Conservation (phyloP, 1,140 invertebrate genomes). For the Forficula auricularia region DNA sequence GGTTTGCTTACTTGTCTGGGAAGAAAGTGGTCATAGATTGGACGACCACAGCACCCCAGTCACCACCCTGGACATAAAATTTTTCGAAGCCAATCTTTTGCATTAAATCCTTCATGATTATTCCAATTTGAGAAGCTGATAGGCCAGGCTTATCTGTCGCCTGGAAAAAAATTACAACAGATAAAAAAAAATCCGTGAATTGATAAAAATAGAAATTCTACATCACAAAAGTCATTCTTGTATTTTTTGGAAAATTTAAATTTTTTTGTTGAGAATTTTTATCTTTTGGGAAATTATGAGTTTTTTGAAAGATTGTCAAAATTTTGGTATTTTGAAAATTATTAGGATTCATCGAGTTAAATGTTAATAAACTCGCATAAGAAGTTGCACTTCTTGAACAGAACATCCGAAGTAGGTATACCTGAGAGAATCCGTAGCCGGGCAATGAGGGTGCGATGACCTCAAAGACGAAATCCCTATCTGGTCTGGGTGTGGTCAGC, state of each 20-base stretch:
- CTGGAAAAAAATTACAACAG: no score
- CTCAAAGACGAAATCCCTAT: slow-evolving; percentile 53
- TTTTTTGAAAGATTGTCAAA: no score
- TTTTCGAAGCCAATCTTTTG: slow-evolving; percentile 49
- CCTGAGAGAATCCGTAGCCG: slow-evolving; percentile 70
- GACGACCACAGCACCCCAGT: slow-evolving; percentile 38
- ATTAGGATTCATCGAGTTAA: no score
- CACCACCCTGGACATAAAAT: slow-evolving; percentile 72
- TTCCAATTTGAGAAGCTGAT: slow-evolving; percentile 39
- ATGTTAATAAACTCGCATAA: not conserved
- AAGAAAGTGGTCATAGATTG: slow-evolving; percentile 41
- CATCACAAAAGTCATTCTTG: no score
- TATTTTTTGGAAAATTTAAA: no score
- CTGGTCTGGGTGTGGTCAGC: slow-evolving; percentile 36
- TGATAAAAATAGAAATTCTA: no score
- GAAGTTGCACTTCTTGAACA: not conserved
- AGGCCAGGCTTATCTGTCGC: slow-evolving; percentile 42
- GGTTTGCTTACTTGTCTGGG: slow-evolving; percentile 44
- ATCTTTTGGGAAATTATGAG: no score
- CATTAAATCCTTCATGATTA: slow-evolving; percentile 73
- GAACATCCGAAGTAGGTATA: slow-evolving; percentile 27
- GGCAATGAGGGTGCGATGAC: slow-evolving; percentile 63
- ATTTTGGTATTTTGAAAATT: not conserved
- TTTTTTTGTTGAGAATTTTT: no score
- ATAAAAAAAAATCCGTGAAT: no score